Base-by-base conservation (phyloP, 2,888 invertebrate species). In the Pristionchus japonicus region DNA sequence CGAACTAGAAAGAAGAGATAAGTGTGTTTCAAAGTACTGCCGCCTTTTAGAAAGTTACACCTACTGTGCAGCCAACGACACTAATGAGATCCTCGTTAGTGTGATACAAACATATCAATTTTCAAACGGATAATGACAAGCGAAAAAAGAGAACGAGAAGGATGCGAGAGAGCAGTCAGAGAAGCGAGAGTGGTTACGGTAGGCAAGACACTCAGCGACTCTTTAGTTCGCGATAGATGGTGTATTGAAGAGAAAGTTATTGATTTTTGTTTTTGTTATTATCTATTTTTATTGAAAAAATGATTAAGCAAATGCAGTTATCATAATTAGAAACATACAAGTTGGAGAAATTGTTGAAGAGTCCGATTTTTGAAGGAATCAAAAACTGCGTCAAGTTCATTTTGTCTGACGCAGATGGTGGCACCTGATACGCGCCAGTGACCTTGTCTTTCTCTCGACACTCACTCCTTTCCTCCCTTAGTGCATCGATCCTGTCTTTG, bases 401-500 rank as follows among this genome's bases (percentile, higher is more conserved):
- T 9, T 27, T 77, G 20, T 6, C 27, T 49, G 49, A 40, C 80
- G 80, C 49, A 80, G 1, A 31, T 37, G 27, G 15, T 0, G 49
- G 31, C 80, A 49, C 80, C 31, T 49, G 27, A 27, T 31, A 49
- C 49, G 49, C 80, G 80, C 31, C 80, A 80, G 47, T 49, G 80
- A 80, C 80, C 80, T 80, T 80, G 47, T 47, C 80, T 77, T 49
- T 80, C 49, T 47, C 80, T 80, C 80, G 47, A 47, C 49, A 47
- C 47, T 80, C 80, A 49, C 80, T 77, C 82, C 52, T 23, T 52
- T 80, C 43, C 80, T 34, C 74, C 37, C 20, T 83, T 83, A 83
- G 82, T 83, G 82, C 82, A 83, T 83, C 82, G 82, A 83, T 83
- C 82, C 34, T 34, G 34, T 77, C 77, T 77, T 77, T 43, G n/a